Evolutionary conservation across 2,888 invertebrate genomes (phyloP).

Genomic region (Cloeon dipterum): DNA sequence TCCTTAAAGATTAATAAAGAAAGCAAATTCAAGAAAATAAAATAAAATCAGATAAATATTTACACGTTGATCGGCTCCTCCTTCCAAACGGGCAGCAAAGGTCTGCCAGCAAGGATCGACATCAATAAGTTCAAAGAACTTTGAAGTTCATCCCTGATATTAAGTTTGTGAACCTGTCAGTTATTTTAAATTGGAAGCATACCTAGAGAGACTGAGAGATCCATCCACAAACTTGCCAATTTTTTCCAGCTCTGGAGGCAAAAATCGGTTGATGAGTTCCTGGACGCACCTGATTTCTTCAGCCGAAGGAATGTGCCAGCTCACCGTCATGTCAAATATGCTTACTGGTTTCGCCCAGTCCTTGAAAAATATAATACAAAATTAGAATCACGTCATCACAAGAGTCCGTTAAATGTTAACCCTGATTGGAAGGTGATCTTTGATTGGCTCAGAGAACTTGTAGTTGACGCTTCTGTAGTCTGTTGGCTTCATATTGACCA

Average conservation of each 20-base stretch:
- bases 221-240: conserved; percentile 29
- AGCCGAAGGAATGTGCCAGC: conserved; percentile 55
- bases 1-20: conserved; percentile 17
- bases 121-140: conserved; percentile 41
- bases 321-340: conserved; percentile 35
- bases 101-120: conserved; percentile 37
- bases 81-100: conserved; percentile 44
- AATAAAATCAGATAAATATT: conserved; percentile 14
- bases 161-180: too few relatives aligned
- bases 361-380: conserved; percentile 13
- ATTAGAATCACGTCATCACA: not conserved
- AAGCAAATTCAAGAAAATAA: conserved; percentile 7
- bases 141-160: conserved; percentile 38
- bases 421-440: conserved; percentile 43
- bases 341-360: conserved; percentile 62
- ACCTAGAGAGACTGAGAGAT: conserved; percentile 14
- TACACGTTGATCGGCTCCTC: conserved; percentile 32
- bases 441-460: conserved; percentile 35
- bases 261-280: conserved; percentile 35
- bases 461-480: conserved; percentile 35
- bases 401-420: conserved; percentile 15
- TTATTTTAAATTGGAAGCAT: not conserved
- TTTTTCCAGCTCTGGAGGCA: conserved; percentile 35
- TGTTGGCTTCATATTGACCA: conserved; percentile 35
- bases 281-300: conserved; percentile 44